These are phyloP conservation scores for Diglossa cyanea DNA, from an alignment of 2,797 vertebrate species.

Conservation along the genomic window DNA sequence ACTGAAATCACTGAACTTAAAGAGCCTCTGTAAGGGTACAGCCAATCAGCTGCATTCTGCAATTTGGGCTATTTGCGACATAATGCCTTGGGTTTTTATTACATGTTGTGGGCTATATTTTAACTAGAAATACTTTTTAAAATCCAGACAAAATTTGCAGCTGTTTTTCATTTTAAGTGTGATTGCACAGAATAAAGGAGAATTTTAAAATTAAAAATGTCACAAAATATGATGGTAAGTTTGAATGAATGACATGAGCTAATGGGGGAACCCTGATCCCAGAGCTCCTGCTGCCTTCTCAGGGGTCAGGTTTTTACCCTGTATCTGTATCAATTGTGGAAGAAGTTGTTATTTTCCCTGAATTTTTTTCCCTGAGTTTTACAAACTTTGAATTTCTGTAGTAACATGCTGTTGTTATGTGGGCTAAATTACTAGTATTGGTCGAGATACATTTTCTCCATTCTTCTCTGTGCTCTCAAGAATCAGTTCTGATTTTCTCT, in stretches of 20 bases:
- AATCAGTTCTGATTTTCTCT: background rate
- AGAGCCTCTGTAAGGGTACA: background rate
- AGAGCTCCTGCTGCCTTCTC: background rate
- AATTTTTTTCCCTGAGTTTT: background rate
- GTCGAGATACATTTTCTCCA: background rate
- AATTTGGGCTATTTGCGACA: background rate
- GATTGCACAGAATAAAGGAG: background rate
- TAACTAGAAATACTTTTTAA: background rate
- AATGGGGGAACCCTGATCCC: background rate
- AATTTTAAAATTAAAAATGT: constrained; percentile 23
- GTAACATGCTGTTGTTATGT: background rate
- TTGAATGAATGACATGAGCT: background rate
- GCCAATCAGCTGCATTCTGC: background rate
- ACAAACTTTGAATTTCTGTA: background rate
- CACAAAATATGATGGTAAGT: background rate
- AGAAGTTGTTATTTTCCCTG: background rate
- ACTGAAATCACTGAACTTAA: background rate
- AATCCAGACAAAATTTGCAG: constrained; percentile 25
- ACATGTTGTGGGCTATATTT: background rate
- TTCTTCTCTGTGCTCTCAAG: background rate
- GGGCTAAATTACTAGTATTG: background rate
- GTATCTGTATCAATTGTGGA: background rate
- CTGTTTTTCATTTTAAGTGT: constrained; percentile 14
- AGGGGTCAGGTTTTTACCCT: background rate
- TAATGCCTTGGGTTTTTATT: background rate